Conservation (phyloP, 2,113 vertebrate species). For the Cavia porcellus region DNA sequence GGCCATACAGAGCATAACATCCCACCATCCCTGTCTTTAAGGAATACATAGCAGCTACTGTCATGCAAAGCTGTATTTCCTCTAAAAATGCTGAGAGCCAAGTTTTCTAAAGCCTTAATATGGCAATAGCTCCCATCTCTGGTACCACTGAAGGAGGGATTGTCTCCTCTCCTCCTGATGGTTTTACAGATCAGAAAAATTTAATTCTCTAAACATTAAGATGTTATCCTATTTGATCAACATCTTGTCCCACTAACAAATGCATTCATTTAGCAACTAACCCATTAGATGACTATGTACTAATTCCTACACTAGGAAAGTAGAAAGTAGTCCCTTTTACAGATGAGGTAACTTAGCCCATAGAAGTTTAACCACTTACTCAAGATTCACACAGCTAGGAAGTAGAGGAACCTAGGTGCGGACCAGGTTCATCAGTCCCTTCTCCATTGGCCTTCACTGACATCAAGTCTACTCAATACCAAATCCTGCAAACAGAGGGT, state of each 20-base stretch:
- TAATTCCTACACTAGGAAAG: not conserved
- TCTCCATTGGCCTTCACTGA: not conserved
- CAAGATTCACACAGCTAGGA: not conserved
- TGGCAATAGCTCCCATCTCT: not conserved
- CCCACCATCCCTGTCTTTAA: not conserved
- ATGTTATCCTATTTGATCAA: not conserved
- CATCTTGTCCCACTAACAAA: not conserved
- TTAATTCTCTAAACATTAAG: not conserved
- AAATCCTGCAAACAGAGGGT: too few relatives aligned
- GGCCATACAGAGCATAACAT: not conserved
- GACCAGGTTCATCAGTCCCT: too few relatives aligned
- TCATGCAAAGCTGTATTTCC: not conserved
- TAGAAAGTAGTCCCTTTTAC: not conserved
- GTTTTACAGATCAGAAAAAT: not conserved
- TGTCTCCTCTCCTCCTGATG: not conserved
- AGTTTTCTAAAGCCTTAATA: not conserved
- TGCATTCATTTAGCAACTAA: not conserved
- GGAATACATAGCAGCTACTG: fast-evolving
- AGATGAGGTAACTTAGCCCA: too few relatives aligned
- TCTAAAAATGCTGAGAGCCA: not conserved
- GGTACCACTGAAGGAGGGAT: not conserved
- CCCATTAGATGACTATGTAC: not conserved
- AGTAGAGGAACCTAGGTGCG: fast-evolving
- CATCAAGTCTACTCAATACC: fast-evolving
- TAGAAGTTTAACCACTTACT: not conserved